Conservation (phyloP, 2,888 invertebrate genomes). For the Hydroisotoma schaefferi region DNA sequence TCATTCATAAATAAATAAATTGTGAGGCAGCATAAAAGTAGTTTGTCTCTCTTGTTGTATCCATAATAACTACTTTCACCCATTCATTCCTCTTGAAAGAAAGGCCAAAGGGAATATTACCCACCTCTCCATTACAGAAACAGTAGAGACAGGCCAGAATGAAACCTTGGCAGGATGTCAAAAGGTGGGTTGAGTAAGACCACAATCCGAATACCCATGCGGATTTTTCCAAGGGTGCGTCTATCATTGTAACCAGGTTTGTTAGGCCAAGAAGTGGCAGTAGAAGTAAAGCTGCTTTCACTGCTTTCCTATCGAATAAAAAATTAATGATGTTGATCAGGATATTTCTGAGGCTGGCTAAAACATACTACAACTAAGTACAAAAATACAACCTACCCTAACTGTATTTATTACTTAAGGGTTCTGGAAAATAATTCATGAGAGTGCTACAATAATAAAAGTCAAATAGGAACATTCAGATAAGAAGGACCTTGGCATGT, state of each 20-base stretch:
- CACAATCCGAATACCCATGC: slow-evolving; percentile 71
- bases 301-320: slow-evolving; percentile 74
- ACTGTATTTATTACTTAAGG: too few relatives aligned
- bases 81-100: too few relatives aligned
- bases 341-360: neutral
- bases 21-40: too few relatives aligned
- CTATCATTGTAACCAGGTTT: slow-evolving; percentile 69
- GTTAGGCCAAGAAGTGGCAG: slow-evolving; percentile 77
- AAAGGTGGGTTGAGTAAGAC: slow-evolving; percentile 73
- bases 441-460: too few relatives aligned
- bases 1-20: too few relatives aligned
- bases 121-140: slow-evolving; percentile 78
- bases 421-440: too few relatives aligned
- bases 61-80: too few relatives aligned
- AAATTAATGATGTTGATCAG: neutral
- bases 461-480: too few relatives aligned
- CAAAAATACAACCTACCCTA: too few relatives aligned
- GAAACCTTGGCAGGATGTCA: slow-evolving; percentile 80
- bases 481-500: too few relatives aligned
- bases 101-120: too few relatives aligned
- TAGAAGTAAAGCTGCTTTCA: slow-evolving; percentile 72
- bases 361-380: neutral
- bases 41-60: too few relatives aligned
- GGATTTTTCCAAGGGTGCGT: slow-evolving; percentile 64
- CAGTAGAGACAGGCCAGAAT: slow-evolving; percentile 77